A percentile compares a stretch with the other conserved stretches of the same genome.
Conservation (phyloP, 2,113 vertebrate genomes). For the Perognathus longimembris region DNA sequence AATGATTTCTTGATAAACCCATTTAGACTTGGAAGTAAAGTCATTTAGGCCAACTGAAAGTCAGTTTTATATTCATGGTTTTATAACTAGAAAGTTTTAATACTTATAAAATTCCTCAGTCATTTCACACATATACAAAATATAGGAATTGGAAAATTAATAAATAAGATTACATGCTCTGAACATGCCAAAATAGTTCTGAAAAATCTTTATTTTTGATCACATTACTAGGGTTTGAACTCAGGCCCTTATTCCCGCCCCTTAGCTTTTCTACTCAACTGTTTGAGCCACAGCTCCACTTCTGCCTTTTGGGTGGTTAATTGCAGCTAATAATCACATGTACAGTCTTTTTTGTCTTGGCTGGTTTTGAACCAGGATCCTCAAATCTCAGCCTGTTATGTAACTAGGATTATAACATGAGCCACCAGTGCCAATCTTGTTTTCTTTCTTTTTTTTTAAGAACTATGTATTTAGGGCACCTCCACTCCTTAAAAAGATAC, state of each 20-base stretch:
- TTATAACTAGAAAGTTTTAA: constrained; percentile 33
- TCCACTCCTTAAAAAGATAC: background rate
- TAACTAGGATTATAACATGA: no score
- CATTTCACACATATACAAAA: background rate
- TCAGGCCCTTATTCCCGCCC: no score
- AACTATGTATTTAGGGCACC: background rate
- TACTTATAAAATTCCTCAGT: constrained; percentile 2
- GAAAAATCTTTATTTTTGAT: background rate
- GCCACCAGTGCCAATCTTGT: no score
- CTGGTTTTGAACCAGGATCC: no score
- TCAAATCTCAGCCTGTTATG: no score
- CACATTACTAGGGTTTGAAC: no score
- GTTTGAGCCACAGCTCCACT: no score
- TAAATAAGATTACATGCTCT: background rate
- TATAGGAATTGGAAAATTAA: constrained; percentile 42
- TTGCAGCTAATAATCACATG: no score
- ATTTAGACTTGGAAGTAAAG: constrained; percentile 34
- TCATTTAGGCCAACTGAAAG: constrained; percentile 17
- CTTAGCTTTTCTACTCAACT: no score
- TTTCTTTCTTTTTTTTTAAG: constrained; percentile 25
- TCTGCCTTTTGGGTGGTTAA: no score
- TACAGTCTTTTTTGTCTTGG: no score
- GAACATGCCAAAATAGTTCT: background rate
- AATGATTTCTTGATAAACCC: background rate
- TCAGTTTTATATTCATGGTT: constrained; percentile 29